Percentiles rank a stretch among this genome's conserved stretches.
phyloP scores from a whole-genome alignment of 2,113 vertebrate genomes.

The Aphyosemion australe region DNA sequence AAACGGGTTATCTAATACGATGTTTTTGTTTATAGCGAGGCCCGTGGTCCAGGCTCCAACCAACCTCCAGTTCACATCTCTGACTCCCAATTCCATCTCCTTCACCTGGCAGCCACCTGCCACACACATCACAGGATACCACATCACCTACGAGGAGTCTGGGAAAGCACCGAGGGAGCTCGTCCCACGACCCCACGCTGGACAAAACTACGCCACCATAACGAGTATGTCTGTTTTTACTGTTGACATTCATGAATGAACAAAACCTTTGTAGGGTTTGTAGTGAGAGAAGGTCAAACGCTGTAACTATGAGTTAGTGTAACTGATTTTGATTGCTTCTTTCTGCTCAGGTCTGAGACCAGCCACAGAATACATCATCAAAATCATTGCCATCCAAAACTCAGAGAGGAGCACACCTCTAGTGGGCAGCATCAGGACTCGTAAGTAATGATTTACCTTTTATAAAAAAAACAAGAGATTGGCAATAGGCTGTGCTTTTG shows the following conservation, averaged over 20 bases:
- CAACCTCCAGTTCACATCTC: constrained; percentile 85
- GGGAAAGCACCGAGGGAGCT: constrained; percentile 81
- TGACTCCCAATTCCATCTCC: constrained; percentile 86
- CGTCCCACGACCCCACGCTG: constrained; percentile 79
- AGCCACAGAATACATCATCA: constrained; percentile 87
- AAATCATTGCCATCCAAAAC: constrained; percentile 87
- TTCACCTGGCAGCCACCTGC: constrained; percentile 88
- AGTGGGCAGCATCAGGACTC: constrained; percentile 86
- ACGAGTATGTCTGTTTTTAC: constrained; percentile 74
- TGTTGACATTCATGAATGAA: neutral
- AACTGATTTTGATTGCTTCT: neutral
- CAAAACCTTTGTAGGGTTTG: neutral
- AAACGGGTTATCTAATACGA: neutral
- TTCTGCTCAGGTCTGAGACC: constrained; percentile 83
- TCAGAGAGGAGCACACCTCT: constrained; percentile 87
- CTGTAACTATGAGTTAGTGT: neutral
- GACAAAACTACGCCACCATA: constrained; percentile 88
- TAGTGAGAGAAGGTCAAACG: neutral
- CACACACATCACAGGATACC: constrained; percentile 90
- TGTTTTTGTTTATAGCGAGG: constrained; percentile 37
- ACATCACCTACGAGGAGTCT: constrained; percentile 87
- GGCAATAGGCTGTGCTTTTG: neutral
- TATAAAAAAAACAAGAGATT: neutral
- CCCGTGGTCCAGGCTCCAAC: constrained; percentile 88
- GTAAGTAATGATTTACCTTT: constrained; percentile 76